A percentile compares a stretch with the other conserved stretches of the same genome.
Conservation (phyloP, 2,888 invertebrate species). For the Chrysolina haemoptera region DNA sequence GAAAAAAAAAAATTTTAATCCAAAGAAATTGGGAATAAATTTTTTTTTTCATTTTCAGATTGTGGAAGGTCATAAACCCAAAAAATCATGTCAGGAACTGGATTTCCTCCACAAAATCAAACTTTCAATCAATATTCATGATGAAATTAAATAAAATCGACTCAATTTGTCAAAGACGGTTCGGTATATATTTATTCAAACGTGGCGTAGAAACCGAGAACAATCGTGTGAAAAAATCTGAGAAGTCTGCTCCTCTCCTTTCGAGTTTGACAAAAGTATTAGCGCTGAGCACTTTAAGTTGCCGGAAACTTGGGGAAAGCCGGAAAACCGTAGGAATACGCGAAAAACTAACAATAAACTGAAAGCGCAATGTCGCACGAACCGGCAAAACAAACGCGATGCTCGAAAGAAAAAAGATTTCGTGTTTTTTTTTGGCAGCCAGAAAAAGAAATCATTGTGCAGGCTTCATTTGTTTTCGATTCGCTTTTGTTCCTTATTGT, state of each 20-base stretch:
- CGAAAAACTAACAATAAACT: constrained; percentile 61
- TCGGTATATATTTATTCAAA: background rate
- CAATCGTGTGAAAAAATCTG: constrained; percentile 46
- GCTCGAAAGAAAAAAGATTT: constrained; percentile 53
- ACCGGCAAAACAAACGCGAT: constrained; percentile 54
- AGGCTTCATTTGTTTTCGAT: constrained; percentile 25
- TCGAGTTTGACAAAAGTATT: constrained; percentile 56
- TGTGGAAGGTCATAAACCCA: too few species aligned
- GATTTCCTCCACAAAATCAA: too few species aligned
- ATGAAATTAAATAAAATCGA: too few species aligned
- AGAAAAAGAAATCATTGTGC: constrained; percentile 19
- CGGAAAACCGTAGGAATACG: constrained; percentile 57
- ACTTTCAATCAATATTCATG: too few species aligned
- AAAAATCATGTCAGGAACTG: too few species aligned
- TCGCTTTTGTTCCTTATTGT: constrained; percentile 1
- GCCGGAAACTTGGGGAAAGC: constrained; percentile 58
- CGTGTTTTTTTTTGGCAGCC: background rate
- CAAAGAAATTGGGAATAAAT: too few species aligned
- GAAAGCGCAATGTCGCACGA: constrained; percentile 58
- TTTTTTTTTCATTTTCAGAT: too few species aligned
- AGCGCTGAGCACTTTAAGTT: constrained; percentile 54
- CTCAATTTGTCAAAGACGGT: background rate
- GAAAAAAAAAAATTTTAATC: too few species aligned
- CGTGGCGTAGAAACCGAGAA: constrained; percentile 35
- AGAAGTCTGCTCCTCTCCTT: constrained; percentile 46